Base-by-base conservation (phyloP, 2,888 invertebrate genomes). In the Hirtodrosophila histrioides region DNA sequence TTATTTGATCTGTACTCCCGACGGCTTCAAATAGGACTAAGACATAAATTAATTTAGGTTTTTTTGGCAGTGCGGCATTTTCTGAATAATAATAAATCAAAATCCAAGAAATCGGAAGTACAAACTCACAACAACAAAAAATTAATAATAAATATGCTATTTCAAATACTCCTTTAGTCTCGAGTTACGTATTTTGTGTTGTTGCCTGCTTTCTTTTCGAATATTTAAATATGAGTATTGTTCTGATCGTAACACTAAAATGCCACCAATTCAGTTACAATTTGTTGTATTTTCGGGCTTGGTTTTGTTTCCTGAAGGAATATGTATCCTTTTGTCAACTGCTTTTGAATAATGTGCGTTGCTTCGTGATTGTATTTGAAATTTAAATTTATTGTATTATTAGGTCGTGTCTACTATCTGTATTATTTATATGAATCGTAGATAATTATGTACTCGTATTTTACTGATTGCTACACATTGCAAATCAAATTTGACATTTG, bases 391-490 rank as follows among this genome's bases (percentile, higher is more conserved):
- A 69, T 41, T 58, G 46, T 61, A 66, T 50, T 54, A 58, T 55
- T 55, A 67, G 46, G 23, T 73, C 40, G 54, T 57, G 61, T 49
- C 41, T 53, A 49, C 31, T 31, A 31, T 31, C 7, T 71, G 53
- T 62, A 65, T 33, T 64, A 70, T 62, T 36, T 65, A 58, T 66
- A 63, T 71, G 66, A 60, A 63, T 74, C 40, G 51, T 79, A 77
- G 41, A 56, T 75, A 72, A 65, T 56, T 65, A 57, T 56, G 27
- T 64, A 60, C 35, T 56, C 9, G 54, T 74, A 58, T 24, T 53
- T 79, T 75, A 72, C 77, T 85, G 85, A 83, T 83, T 85, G 85
- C 85, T 82, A 85, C 77, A 71, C 61, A 69, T 85, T 85, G 85
- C 82, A 82, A 82, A 81, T 68, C 50, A 81, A 81, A 67, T 73